A percentile compares a stretch with the other conserved stretches of the same genome.
phyloP scores from a whole-genome alignment of 2,888 invertebrate genomes.

The Eurytoma californica region DNA sequence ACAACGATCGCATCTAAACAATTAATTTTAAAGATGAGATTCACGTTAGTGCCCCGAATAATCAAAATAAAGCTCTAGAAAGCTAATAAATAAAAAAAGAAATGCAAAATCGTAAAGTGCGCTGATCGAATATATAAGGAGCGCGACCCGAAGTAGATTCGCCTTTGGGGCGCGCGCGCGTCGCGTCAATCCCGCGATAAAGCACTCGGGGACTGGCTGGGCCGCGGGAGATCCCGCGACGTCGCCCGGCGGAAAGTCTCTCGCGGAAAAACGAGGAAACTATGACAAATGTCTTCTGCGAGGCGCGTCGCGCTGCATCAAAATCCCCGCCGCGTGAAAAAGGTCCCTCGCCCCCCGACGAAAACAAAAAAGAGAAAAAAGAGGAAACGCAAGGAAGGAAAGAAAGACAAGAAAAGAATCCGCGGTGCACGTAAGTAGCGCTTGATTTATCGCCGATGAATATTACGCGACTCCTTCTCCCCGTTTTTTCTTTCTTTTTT shows the following conservation, averaged over 20 bases:
- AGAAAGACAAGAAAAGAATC: constrained; percentile 18
- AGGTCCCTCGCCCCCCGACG: neutral
- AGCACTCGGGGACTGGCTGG: neutral
- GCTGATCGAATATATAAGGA: neutral
- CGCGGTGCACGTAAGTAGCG: neutral
- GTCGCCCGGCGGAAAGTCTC: neutral
- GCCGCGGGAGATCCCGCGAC: neutral
- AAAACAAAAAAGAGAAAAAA: constrained; percentile 11
- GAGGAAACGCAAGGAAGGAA: neutral
- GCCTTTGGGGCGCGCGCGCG: neutral
- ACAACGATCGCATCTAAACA: no score
- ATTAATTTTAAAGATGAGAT: no score
- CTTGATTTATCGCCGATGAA: constrained; percentile 48
- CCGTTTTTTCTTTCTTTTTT: constrained; percentile 3
- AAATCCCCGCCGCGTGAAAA: constrained; percentile 12
- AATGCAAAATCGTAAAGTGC: neutral
- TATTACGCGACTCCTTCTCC: constrained; percentile 25
- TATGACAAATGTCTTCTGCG: constrained; percentile 62
- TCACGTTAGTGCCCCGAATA: no score
- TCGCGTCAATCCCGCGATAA: constrained; percentile 10
- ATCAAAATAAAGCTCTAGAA: neutral
- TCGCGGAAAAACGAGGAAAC: constrained; percentile 37
- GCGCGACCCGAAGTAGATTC: neutral
- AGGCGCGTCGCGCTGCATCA: constrained; percentile 32
- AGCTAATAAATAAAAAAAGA: neutral